Conservation (phyloP, 2,113 vertebrate genomes). For the Cebus imitator region DNA sequence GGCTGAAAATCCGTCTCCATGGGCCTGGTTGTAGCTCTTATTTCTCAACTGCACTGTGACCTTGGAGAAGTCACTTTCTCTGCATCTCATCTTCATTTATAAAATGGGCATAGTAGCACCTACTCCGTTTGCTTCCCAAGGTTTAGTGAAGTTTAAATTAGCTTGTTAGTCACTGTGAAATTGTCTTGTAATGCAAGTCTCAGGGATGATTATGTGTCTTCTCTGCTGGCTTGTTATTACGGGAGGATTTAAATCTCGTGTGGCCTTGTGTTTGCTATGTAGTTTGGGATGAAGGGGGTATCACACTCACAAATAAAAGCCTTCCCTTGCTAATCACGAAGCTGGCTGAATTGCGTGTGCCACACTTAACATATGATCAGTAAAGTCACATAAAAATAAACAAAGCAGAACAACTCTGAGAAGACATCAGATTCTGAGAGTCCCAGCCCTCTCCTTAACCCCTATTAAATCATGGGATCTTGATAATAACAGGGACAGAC, state of each 20-base stretch:
- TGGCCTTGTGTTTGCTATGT: neutral
- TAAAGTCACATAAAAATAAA: slow-evolving; percentile 48
- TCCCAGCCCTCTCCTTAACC: neutral
- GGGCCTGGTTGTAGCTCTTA: neutral
- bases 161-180: neutral
- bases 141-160: neutral
- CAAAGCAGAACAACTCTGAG: slow-evolving; percentile 25
- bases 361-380: neutral
- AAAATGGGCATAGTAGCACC: neutral
- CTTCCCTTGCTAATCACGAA: slow-evolving; percentile 5
- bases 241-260: neutral
- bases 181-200: neutral
- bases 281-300: neutral
- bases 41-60: neutral
- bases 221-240: neutral
- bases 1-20: fast-evolving
- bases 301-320: neutral
- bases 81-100: neutral
- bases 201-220: neutral
- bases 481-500: neutral
- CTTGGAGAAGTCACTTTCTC: neutral
- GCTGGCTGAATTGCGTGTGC: neutral
- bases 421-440: slow-evolving; percentile 16
- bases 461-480: neutral
- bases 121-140: neutral